These are phyloP conservation scores for Notolepis coatsorum DNA, from an alignment of 2,797 vertebrate species.

Conservation along the genomic window DNA sequence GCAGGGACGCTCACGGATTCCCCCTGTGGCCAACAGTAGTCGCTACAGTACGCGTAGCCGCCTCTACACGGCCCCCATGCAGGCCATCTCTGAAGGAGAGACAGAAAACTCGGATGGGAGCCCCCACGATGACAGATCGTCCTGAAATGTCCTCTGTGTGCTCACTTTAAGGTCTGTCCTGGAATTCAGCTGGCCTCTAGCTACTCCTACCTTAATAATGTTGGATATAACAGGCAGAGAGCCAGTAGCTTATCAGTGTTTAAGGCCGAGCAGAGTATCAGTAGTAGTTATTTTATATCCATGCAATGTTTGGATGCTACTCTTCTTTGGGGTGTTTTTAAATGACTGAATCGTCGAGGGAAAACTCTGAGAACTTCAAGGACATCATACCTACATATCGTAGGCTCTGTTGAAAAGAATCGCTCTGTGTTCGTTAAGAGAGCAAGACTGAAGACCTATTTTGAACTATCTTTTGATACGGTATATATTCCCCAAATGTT, in stretches of 20 bases:
- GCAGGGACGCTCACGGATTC: constrained; percentile 93
- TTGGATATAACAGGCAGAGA: constrained; percentile 27
- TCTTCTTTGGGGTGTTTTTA: constrained; percentile 42
- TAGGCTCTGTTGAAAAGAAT: constrained; percentile 57
- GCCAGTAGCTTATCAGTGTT: constrained; percentile 23
- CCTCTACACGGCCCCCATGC: constrained; percentile 97
- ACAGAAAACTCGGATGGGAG: constrained; percentile 98
- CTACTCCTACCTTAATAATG: constrained; percentile 51
- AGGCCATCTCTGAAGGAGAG: constrained; percentile 98
- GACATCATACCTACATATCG: constrained; percentile 50
- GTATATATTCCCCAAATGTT: constrained; percentile 44
- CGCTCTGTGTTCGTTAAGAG: constrained; percentile 44
- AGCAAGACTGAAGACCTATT: constrained; percentile 62
- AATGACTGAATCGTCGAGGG: constrained; percentile 38
- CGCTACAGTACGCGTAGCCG: constrained; percentile 96
- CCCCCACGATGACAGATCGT: constrained; percentile 96
- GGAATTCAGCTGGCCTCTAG: constrained; percentile 41
- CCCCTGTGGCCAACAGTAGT: constrained; percentile 96
- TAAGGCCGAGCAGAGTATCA: constrained; percentile 41
- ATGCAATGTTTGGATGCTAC: constrained; percentile 38
- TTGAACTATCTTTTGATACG: constrained; percentile 67
- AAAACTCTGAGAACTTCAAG: constrained; percentile 40
- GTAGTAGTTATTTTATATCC: constrained; percentile 57
- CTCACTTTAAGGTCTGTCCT: constrained; percentile 42
- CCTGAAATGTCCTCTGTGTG: constrained; percentile 75